Base-by-base conservation (phyloP, 2,113 vertebrate species). In the Dolichallabes microphthalmus region DNA sequence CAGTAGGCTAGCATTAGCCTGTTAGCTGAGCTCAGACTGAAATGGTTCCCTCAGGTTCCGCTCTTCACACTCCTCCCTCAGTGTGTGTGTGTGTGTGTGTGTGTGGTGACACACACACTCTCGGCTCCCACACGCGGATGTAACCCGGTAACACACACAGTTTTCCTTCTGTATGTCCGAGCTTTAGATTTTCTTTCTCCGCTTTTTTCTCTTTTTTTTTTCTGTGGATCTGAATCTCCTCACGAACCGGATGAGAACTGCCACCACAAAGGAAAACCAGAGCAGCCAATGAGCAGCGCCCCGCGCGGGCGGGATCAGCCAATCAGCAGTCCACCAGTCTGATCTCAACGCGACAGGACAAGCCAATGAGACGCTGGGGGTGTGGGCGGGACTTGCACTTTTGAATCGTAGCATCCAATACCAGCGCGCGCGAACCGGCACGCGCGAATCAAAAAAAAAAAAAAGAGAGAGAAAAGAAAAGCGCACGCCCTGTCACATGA, bases 171-270 rank as follows among this genome's bases (percentile, higher is more conserved):
- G 7, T 15, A 22, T 20, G 3, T 77, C 17, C 30, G 27, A 78
- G 27, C 27, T 78, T 58, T 58, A 30, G 32, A 20, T 32, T 78
- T n/a, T n/a, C n/a, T n/a, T n/a, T n/a, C n/a, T n/a, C n/a, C n/a
- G n/a, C n/a, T n/a, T n/a, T 27, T 78, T 55, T 77, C 55, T 78
- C 76, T 8, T 11, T 13, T 45, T 52, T 93, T 93, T 92, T 91
- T 92, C 39, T 90, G 92, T 93, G 93, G 88, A 88, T 92, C 91
- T 90, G 92, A 71, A 61, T 74, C 93, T 92, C 88, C 69, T 89
- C 93, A 91, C 89, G 88, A 92, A 94, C 93, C 94, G 95, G 95
- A 96, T 93, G 92, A 91, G 80, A 87, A 86, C 53, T 86, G 90
- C 88, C 30, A 88, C 88, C 90, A 90, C 91, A 92, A 91, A 91